Evolutionary conservation across 2,113 vertebrate genomes (phyloP).

Genomic region (Leucopsar rothschildi): DNA sequence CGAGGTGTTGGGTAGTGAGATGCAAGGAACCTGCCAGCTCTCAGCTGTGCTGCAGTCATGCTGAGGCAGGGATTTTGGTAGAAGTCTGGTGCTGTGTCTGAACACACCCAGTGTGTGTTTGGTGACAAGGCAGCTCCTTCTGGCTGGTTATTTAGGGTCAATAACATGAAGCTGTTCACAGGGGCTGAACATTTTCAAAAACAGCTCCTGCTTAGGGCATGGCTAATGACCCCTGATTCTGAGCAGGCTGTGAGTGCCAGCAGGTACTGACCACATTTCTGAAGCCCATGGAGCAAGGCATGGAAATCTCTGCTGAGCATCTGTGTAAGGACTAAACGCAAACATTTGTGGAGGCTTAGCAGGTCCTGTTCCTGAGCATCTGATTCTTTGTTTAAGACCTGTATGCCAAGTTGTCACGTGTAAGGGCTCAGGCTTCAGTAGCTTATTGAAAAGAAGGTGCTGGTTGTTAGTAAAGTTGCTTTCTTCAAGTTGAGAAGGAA

Average conservation of each 20-base stretch:
- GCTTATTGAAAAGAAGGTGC: neutral
- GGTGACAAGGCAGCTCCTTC: neutral
- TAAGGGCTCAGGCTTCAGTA: neutral
- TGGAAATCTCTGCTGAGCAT: neutral
- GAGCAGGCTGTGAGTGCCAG: neutral
- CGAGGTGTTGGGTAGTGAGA: neutral
- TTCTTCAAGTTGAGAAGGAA: neutral
- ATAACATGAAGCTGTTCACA: neutral
- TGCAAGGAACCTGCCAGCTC: accelerated
- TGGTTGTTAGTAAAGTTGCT: neutral
- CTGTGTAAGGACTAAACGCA: neutral
- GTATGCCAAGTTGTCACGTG: neutral
- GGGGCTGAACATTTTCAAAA: neutral
- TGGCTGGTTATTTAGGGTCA: neutral
- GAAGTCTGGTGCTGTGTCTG: neutral
- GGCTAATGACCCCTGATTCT: neutral
- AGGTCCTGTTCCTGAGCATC: neutral
- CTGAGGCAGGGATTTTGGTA: neutral
- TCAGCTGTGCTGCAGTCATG: accelerated
- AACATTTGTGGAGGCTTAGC: neutral
- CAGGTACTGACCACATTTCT: neutral
- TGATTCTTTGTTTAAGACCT: neutral
- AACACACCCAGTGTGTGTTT: accelerated
- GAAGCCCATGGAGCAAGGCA: neutral
- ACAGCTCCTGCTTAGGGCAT: neutral